Conservation (phyloP, 1,140 invertebrate genomes). For the Cryptotermes secundus region DNA sequence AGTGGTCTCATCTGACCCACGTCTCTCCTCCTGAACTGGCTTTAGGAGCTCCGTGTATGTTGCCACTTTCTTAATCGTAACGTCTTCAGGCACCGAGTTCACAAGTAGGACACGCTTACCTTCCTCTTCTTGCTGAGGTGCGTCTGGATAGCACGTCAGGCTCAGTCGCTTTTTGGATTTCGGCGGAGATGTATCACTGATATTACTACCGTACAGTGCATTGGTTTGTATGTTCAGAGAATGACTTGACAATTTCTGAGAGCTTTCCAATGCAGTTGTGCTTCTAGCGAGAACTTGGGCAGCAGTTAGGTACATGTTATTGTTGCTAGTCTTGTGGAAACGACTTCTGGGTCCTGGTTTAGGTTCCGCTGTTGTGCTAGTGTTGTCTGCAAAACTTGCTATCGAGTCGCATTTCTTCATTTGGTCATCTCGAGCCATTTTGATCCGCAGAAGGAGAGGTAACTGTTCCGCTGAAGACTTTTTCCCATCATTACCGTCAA, state of each 20-base stretch:
- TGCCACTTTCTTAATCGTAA: not conserved
- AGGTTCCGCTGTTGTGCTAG: constrained; percentile 22
- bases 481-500: constrained; percentile 41
- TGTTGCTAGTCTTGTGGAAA: constrained; percentile 57
- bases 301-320: constrained; percentile 72
- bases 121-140: not conserved
- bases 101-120: not conserved
- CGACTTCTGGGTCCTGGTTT: constrained; percentile 35
- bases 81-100: not conserved
- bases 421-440: constrained; percentile 48
- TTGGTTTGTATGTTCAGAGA: constrained; percentile 20
- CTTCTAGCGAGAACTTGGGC: constrained; percentile 67
- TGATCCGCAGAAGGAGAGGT: constrained; percentile 48
- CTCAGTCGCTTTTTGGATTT: constrained; percentile 26
- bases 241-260: constrained; percentile 1
- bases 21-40: constrained; percentile 27
- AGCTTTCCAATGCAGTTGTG: constrained; percentile 44
- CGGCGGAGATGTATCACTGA: not conserved
- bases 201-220: not conserved
- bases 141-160: not conserved
- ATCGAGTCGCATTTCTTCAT: constrained; percentile 43
- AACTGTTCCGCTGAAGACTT: constrained; percentile 48
- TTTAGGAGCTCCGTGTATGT: not conserved
- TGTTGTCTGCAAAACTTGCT: constrained; percentile 39
- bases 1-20: constrained; percentile 6